Evolutionary conservation across 2,797 vertebrate genomes (phyloP).

Genomic region (Lepilemur septentrionalis): DNA sequence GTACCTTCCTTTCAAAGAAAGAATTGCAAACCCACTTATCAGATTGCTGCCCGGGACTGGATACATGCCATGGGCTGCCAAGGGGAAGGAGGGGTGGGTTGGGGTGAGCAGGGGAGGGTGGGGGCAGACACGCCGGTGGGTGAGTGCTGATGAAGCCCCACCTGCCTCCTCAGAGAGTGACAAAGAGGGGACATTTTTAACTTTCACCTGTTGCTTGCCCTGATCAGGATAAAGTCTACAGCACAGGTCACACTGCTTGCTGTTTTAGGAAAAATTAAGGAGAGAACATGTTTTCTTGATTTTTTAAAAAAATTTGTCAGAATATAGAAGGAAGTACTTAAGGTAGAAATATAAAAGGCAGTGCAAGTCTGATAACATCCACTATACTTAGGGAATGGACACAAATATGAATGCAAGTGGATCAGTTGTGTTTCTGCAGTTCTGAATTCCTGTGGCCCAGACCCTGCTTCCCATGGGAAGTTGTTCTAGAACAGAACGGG

Average conservation of each 20-base stretch:
- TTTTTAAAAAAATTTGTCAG: neutral
- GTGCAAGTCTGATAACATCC: no score
- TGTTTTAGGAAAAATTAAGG: neutral
- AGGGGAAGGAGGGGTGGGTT: no score
- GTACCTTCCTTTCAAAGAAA: neutral
- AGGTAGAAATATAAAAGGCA: neutral
- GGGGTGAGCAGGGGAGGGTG: neutral
- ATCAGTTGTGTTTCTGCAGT: neutral
- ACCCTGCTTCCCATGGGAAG: neutral
- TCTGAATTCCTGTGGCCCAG: neutral
- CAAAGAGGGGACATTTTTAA: neutral
- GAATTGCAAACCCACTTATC: slow-evolving; percentile 2
- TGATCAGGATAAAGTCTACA: neutral
- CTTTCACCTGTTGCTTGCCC: neutral
- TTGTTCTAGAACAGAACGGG: neutral
- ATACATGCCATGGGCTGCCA: neutral
- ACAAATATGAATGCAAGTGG: neutral
- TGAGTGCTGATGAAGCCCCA: rapidly evolving
- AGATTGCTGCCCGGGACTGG: neutral
- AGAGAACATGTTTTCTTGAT: neutral
- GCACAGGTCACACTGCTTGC: neutral
- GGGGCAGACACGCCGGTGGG: rapidly evolving
- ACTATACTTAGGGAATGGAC: neutral
- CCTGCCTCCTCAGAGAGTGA: neutral
- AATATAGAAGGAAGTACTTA: neutral